Conservation (phyloP, 2,888 invertebrate species). For the Halictus ligatus region DNA sequence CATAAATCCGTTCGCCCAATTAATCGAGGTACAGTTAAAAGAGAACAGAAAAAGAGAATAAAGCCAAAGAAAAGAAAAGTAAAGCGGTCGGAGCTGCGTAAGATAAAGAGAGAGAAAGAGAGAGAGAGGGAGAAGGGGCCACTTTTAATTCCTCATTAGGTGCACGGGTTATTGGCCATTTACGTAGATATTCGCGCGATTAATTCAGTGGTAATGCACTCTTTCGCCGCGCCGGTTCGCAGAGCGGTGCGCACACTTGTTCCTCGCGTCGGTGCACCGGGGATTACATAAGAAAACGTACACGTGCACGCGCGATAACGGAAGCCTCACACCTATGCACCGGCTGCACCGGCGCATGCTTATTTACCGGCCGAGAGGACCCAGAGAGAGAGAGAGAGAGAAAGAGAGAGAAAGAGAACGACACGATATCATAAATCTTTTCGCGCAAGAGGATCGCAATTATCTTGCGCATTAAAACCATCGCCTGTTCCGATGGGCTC, state of each 20-base stretch:
- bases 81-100: background rate
- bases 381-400: background rate
- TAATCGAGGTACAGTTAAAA: constrained; percentile 26
- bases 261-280: constrained; percentile 10
- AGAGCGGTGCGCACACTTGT: constrained; percentile 36
- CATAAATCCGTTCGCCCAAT: constrained; percentile 46
- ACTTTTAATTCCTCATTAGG: constrained; percentile 54
- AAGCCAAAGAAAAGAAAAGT: background rate
- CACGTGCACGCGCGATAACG: constrained; percentile 42
- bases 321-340: constrained; percentile 60
- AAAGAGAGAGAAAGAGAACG: background rate
- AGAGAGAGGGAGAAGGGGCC: background rate
- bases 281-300: constrained; percentile 60
- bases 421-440: constrained; percentile 78
- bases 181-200: constrained; percentile 57
- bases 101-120: background rate
- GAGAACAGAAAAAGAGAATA: background rate
- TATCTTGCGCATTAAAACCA: constrained; percentile 80
- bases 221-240: constrained; percentile 38
- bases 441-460: constrained; percentile 78
- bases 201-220: constrained; percentile 50
- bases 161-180: constrained; percentile 56
- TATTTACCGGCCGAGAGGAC: constrained; percentile 72
- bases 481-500: constrained; percentile 71
- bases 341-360: constrained; percentile 70